These are phyloP conservation scores for Erithacus rubecula DNA, from an alignment of 2,797 vertebrate genomes.

Conservation along the genomic window DNA sequence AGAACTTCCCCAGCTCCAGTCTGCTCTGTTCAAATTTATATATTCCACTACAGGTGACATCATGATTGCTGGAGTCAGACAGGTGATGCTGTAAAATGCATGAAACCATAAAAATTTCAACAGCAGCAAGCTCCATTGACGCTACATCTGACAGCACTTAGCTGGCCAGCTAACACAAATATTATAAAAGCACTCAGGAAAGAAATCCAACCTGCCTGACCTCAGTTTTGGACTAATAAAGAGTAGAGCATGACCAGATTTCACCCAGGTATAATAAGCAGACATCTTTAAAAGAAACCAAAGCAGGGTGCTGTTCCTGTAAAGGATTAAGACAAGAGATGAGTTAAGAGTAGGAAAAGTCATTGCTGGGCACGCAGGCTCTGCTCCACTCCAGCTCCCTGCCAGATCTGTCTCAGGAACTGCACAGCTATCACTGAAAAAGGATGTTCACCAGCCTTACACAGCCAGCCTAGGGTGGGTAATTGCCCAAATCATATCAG, in stretches of 20 bases:
- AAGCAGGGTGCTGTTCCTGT: neutral
- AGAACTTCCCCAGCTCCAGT: neutral
- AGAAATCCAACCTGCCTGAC: slow-evolving; percentile 65
- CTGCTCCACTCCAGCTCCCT: neutral
- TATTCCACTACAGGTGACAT: slow-evolving; percentile 66
- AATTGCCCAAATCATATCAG: neutral
- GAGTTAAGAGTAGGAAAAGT: neutral
- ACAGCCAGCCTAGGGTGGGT: neutral
- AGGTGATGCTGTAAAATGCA: slow-evolving; percentile 70
- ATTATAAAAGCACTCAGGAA: slow-evolving; percentile 55
- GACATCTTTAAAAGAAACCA: slow-evolving; percentile 2
- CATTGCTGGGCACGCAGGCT: rapidly evolving
- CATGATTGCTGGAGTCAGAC: slow-evolving; percentile 60
- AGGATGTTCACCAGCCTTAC: neutral
- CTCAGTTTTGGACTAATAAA: slow-evolving; percentile 64
- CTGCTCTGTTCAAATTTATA: slow-evolving; percentile 6
- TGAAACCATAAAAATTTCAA: slow-evolving; percentile 69
- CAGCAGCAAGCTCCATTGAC: slow-evolving; percentile 63
- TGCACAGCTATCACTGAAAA: neutral
- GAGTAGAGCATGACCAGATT: slow-evolving; percentile 26
- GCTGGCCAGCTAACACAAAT: slow-evolving; percentile 65
- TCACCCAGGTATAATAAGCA: slow-evolving; percentile 18
- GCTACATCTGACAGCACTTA: slow-evolving; percentile 63
- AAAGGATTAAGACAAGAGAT: neutral
- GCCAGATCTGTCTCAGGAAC: neutral